phyloP scores from a whole-genome alignment of 2,888 invertebrate genomes.

The Lottia scabra region DNA sequence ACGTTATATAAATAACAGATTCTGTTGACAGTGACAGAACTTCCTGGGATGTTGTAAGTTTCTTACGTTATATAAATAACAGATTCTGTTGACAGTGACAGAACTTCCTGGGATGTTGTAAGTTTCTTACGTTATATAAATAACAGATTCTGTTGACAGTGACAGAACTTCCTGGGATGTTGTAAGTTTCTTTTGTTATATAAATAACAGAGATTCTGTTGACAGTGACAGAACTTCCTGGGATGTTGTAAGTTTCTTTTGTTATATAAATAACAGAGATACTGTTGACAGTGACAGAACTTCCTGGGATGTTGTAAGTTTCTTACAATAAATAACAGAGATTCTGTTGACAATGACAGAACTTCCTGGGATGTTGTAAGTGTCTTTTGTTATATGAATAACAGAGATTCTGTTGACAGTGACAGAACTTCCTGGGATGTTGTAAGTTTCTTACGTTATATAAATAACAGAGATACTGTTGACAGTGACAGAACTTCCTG shows the following conservation, averaged over 20 bases:
- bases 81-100: slow-evolving; percentile 14
- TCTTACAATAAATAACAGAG: background rate
- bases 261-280: slow-evolving; percentile 2
- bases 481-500: too few species aligned
- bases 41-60: slow-evolving; percentile 33
- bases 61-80: slow-evolving; percentile 21
- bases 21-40: slow-evolving; percentile 13
- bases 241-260: too few species aligned
- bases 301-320: slow-evolving; percentile 34
- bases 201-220: background rate
- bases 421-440: background rate
- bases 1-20: slow-evolving; percentile 10
- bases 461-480: too few species aligned
- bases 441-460: too few species aligned
- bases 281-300: slow-evolving; percentile 13
- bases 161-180: slow-evolving; percentile 27
- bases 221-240: too few species aligned
- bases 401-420: background rate
- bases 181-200: slow-evolving; percentile 33
- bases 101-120: slow-evolving; percentile 30
- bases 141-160: slow-evolving; percentile 14
- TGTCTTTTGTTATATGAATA: background rate
- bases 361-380: slow-evolving; percentile 25
- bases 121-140: slow-evolving; percentile 30
- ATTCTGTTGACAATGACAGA: slow-evolving; percentile 12